phyloP scores from a whole-genome alignment of 2,888 invertebrate species.

The Polydrusus tereticollis region DNA sequence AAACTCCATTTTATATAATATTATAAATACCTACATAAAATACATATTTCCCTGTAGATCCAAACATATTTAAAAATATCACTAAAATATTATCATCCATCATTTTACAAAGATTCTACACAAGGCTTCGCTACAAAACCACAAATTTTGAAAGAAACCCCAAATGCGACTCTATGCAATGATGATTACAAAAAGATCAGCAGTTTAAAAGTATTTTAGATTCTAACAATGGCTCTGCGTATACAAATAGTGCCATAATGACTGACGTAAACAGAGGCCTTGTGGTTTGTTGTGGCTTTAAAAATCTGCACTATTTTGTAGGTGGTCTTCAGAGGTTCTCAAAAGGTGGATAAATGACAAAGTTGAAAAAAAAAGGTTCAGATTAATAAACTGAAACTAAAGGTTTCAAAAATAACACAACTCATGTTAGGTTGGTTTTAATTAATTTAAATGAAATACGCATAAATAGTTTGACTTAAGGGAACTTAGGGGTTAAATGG shows the following conservation, averaged over 20 bases:
- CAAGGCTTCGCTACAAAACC: conserved; percentile 28
- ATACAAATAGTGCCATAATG: conserved; percentile 66
- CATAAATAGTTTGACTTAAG: no score
- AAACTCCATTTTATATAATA: no score
- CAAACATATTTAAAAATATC: not conserved
- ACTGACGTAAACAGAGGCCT: conserved; percentile 64
- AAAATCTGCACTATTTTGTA: conserved; percentile 30
- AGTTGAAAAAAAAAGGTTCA: no score
- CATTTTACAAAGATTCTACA: not conserved
- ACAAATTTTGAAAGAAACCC: conserved; percentile 33
- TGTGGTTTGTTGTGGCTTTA: conserved; percentile 60
- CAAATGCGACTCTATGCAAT: not conserved
- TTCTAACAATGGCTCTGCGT: conserved; percentile 61
- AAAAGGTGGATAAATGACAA: conserved; percentile 16
- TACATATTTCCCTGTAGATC: no score
- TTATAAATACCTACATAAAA: no score
- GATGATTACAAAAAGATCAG: conserved; percentile 50
- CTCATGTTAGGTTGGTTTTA: no score
- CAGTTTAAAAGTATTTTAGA: conserved; percentile 57
- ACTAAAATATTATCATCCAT: not conserved
- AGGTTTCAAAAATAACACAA: no score
- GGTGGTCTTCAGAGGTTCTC: conserved; percentile 37
- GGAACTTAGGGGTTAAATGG: no score
- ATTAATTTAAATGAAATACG: no score
- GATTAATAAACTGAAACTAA: no score